Evolutionary conservation across 2,797 vertebrate species (phyloP).

Genomic region (Zenarchopterus dispar): DNA sequence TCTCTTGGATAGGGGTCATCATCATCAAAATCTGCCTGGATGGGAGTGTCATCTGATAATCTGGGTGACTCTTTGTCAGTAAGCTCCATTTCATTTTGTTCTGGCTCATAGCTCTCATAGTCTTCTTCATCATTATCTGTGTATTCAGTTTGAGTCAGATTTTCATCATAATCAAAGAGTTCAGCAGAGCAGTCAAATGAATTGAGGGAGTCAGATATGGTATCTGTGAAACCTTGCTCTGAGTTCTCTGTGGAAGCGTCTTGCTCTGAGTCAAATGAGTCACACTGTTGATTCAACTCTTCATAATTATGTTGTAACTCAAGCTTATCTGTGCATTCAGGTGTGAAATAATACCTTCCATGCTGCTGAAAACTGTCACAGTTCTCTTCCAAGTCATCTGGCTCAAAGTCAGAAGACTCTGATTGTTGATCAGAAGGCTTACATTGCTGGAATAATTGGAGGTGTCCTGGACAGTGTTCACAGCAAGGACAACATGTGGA

Average conservation of each 20-base stretch:
- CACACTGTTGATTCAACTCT: slow-evolving; percentile 26
- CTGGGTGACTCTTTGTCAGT: slow-evolving; percentile 23
- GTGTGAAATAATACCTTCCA: slow-evolving; percentile 44
- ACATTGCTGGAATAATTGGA: slow-evolving; percentile 69
- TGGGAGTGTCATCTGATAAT: slow-evolving; percentile 24
- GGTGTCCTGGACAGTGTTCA: slow-evolving; percentile 66
- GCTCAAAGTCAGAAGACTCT: slow-evolving; percentile 54
- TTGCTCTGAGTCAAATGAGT: slow-evolving; percentile 61
- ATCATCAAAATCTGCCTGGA: slow-evolving; percentile 32
- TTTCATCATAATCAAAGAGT: slow-evolving; percentile 43
- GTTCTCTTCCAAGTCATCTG: slow-evolving; percentile 51
- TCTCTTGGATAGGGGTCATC: slow-evolving; percentile 17
- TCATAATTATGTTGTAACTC: slow-evolving; percentile 45
- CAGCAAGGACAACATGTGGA: slow-evolving; percentile 55
- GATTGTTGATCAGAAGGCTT: slow-evolving; percentile 55
- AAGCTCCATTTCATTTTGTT: slow-evolving; percentile 24
- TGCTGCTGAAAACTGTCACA: slow-evolving; percentile 45
- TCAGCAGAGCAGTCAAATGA: slow-evolving; percentile 30
- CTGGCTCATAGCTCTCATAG: slow-evolving; percentile 23
- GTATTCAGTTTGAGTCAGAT: slow-evolving; percentile 25
- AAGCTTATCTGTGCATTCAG: slow-evolving; percentile 25
- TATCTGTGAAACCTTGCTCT: slow-evolving; percentile 43
- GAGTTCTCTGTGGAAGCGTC: slow-evolving; percentile 59
- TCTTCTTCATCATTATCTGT: slow-evolving; percentile 27
- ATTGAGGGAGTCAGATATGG: slow-evolving; percentile 42